phyloP scores from a whole-genome alignment of 2,797 vertebrate species.

The Pyrocephalus nanus region DNA sequence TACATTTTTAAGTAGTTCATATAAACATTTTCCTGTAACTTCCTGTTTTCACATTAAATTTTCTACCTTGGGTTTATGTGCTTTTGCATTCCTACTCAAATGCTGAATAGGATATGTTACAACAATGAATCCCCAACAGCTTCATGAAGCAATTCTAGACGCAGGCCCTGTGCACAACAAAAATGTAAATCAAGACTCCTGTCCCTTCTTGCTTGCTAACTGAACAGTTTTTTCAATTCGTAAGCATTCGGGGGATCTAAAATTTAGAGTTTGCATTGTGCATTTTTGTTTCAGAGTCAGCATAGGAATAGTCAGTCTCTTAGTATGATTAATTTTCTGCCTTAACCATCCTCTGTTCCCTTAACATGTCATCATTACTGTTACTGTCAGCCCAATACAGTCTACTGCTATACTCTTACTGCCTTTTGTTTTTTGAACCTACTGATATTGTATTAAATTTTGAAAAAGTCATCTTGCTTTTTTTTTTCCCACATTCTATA shows the following conservation, averaged over 20 bases:
- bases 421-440: not conserved
- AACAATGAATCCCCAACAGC: not conserved
- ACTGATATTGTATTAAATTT: not conserved
- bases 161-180: not conserved
- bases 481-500: not conserved
- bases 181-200: not conserved
- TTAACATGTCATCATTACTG: not conserved
- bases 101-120: not conserved
- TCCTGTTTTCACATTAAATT: not conserved
- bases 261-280: not conserved
- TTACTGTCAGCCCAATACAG: not conserved
- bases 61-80: not conserved
- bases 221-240: not conserved
- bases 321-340: not conserved
- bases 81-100: not conserved
- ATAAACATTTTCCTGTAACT: not conserved
- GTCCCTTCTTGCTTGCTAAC: not conserved
- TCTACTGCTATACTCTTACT: not conserved
- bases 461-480: not conserved
- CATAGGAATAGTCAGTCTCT: not conserved
- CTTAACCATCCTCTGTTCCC: not conserved
- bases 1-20: not conserved
- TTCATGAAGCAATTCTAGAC: not conserved
- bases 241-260: not conserved
- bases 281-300: not conserved